Conservation (phyloP, 2,888 invertebrate genomes). For the Cybosia mesomella region DNA sequence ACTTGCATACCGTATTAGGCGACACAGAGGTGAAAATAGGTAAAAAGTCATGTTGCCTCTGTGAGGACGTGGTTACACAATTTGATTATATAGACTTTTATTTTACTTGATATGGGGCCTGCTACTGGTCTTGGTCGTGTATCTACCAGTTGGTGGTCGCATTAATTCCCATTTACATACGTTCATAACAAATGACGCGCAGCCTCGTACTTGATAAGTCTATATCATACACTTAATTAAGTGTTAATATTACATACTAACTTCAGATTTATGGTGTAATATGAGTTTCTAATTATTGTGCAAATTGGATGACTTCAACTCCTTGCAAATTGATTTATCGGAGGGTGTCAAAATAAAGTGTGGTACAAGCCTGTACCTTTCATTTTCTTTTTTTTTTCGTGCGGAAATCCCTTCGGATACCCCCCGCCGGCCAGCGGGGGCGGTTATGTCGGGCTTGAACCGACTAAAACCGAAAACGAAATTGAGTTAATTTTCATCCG, state of each 20-base stretch:
- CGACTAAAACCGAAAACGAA: too few relatives aligned
- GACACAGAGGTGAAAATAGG: conserved; percentile 32
- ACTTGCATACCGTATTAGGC: conserved; percentile 24
- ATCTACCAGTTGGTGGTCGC: neutral
- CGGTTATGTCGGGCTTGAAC: too few relatives aligned
- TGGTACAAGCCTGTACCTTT: neutral
- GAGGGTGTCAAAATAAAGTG: neutral
- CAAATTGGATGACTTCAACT: neutral
- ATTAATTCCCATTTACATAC: neutral
- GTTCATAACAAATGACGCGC: neutral
- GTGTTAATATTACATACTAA: neutral
- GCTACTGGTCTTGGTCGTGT: neutral
- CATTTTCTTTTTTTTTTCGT: too few relatives aligned
- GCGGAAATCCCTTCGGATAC: too few relatives aligned
- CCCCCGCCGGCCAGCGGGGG: too few relatives aligned
- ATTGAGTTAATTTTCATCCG: too few relatives aligned
- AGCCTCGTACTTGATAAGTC: neutral
- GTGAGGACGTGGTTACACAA: conserved; percentile 17
- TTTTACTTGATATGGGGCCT: neutral
- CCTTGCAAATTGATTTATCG: neutral
- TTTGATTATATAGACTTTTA: neutral
- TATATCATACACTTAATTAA: conserved; percentile 1
- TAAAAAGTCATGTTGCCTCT: conserved; percentile 25
- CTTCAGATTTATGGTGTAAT: conserved; percentile 3
- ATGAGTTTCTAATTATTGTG: neutral